Base-by-base conservation (phyloP, 2,888 invertebrate species). In the Chirona hameri region DNA sequence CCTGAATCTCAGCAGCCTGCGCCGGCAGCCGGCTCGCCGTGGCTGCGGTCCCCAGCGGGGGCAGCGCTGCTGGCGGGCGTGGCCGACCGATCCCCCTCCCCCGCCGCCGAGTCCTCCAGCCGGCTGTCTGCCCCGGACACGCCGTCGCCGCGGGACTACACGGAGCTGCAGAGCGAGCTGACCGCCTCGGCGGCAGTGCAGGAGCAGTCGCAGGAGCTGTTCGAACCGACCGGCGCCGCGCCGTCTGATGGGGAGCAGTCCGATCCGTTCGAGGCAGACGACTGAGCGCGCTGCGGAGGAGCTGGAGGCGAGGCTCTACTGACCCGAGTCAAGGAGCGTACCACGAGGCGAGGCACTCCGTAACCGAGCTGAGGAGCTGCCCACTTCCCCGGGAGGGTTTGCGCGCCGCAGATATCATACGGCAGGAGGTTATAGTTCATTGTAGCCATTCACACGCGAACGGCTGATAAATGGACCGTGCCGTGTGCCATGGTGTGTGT, bases 261-360 rank as follows among this genome's bases (percentile, higher is more conserved):
- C 48, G 79, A 79, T 27, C 79, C 79, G 48, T 79, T 79, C 52
- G 79, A 79, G 52, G 48, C 48, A 0, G 79, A 79, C 52, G 27
- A 76, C 39, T 76, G 76, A 76, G 7, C 14, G 14, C 29, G 65
- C 65, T 27, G 65, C 65, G 12, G 57, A n/a, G 60, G 7, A 21
- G 60, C 7, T 21, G 57, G 57, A 5, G 60, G n/a, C n/a, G 60
- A 60, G 60, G 60, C 60, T 21, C n/a, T n/a, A n/a, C n/a, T n/a
- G n/a, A n/a, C n/a, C n/a, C n/a, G n/a, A n/a, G n/a, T n/a, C n/a
- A n/a, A n/a, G n/a, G n/a, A n/a, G n/a, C n/a, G n/a, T n/a, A n/a
- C n/a, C n/a, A n/a, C n/a, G n/a, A n/a, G n/a, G n/a, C n/a, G n/a
- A n/a, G n/a, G n/a, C n/a, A n/a, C n/a, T n/a, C n/a, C n/a, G n/a